These are phyloP conservation scores for Sebastes nivosus DNA, from an alignment of 2,797 vertebrate genomes.

Conservation along the genomic window DNA sequence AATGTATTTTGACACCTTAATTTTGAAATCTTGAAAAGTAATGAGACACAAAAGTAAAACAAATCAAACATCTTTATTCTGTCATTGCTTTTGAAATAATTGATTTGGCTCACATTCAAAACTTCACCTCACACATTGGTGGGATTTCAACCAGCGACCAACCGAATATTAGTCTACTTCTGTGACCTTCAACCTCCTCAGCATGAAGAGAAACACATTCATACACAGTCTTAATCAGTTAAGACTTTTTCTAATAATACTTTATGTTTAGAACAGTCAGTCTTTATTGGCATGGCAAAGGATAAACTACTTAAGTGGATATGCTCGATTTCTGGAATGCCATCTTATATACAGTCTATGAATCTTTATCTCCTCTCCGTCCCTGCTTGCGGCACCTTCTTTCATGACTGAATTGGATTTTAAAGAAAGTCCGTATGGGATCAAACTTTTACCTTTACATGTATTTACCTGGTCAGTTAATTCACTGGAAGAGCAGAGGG, in stretches of 20 bases:
- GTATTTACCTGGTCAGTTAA: neutral
- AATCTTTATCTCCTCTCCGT: neutral
- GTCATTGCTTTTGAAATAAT: neutral
- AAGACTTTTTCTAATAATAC: neutral
- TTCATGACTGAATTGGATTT: neutral
- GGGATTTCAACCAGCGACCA: neutral
- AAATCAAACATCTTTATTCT: neutral
- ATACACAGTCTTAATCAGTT: no score
- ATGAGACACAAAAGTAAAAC: neutral
- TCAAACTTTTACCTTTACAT: neutral
- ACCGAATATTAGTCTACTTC: neutral
- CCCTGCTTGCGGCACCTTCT: neutral
- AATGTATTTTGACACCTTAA: neutral
- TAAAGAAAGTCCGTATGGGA: neutral
- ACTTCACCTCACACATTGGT: neutral
- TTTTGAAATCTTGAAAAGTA: neutral
- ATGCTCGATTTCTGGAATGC: neutral
- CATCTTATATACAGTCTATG: neutral
- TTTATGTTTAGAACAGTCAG: neutral
- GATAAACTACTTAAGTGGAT: neutral
- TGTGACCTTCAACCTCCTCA: neutral
- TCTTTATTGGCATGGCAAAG: neutral
- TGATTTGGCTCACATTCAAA: neutral
- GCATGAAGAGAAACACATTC: no score
- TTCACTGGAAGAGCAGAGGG: neutral